These are phyloP conservation scores for Lamproptera curius DNA, from an alignment of 2,888 invertebrate genomes.

Conservation along the genomic window DNA sequence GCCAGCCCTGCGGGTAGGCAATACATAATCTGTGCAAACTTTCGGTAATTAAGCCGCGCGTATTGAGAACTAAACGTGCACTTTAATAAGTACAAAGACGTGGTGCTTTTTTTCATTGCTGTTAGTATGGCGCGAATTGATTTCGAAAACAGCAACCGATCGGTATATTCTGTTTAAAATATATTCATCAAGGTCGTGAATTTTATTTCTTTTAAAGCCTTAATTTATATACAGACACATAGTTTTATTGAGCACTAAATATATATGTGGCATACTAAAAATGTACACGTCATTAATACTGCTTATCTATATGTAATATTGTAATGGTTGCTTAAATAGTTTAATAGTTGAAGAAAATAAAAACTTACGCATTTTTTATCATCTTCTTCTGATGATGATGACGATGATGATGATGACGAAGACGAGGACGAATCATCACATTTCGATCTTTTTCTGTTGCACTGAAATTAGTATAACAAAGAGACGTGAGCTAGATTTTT, in stretches of 20 bases:
- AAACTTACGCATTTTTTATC: slow-evolving; percentile 29
- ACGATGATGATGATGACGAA: slow-evolving; percentile 45
- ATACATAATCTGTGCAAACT: slow-evolving; percentile 14
- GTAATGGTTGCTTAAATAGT: too few relatives aligned
- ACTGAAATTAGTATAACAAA: slow-evolving; percentile 27
- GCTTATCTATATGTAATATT: too few relatives aligned
- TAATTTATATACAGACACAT: too few relatives aligned
- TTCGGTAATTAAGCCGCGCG: slow-evolving; percentile 10
- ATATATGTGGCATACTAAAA: too few relatives aligned
- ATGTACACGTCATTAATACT: too few relatives aligned
- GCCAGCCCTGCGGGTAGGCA: slow-evolving; percentile 8
- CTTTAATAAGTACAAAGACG: neutral
- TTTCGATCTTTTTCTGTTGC: slow-evolving; percentile 34
- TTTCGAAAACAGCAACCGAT: neutral
- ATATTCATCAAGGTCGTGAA: too few relatives aligned
- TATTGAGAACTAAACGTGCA: slow-evolving; percentile 6
- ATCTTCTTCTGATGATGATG: slow-evolving; percentile 42
- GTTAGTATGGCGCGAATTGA: neutral
- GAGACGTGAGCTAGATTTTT: too few relatives aligned
- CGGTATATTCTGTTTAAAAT: too few relatives aligned
- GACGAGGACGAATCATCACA: slow-evolving; percentile 41
- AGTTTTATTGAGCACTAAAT: too few relatives aligned
- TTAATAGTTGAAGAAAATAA: too few relatives aligned
- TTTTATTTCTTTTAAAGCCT: too few relatives aligned
- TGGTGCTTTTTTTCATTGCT: too few relatives aligned